Base-by-base conservation (phyloP, 2,888 invertebrate genomes). In the Anodontia alba region DNA sequence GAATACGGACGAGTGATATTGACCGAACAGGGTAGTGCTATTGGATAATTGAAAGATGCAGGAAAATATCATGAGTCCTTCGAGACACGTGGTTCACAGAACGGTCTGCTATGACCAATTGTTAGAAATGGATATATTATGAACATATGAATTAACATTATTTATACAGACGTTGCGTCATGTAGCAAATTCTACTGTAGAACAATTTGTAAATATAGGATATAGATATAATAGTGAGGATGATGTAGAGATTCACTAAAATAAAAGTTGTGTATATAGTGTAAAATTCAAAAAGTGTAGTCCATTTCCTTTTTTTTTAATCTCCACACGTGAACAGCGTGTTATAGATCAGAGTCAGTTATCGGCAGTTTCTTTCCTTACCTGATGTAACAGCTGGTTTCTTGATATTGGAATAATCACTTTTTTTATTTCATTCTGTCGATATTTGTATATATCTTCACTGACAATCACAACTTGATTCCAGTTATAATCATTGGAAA, bases 231-330 rank as follows among this genome's bases (percentile, higher is more conserved):
- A 33, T 8, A 62, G 10, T 33, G 33, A 33, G 62, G 33, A 62
- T n/a, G 7, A 62, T 62, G 62, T 62, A 62, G 33, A 33, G 33
- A 29, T 10, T 33, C 3, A 33, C 15, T 17, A 15, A 26, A 62
- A 15, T 62, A 62, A 62, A 8, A 1, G 12, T 17, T 33, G 62
- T 62, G 62, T 62, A 62, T 17, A 62, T 62, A 62, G 62, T 62
- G 62, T 62, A 62, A 62, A 62, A 62, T 62, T 62, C 10, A n/a
- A 31, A 7, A 62, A 62, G 62, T 62, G 62, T 62, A 62, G 62
- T 62, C 31, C 12, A 33, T 62, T 33, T 62, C 31, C 5, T 62
- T 33, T 62, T n/a, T 33, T 31, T 62, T 8, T 31, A 26, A 57
- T 57, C 7, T 8, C 33, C 31, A 31, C 62, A 10, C 7, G 12